These are phyloP conservation scores for Neodontobutis hainanensis DNA, from an alignment of 2,113 vertebrate species.

Conservation along the genomic window DNA sequence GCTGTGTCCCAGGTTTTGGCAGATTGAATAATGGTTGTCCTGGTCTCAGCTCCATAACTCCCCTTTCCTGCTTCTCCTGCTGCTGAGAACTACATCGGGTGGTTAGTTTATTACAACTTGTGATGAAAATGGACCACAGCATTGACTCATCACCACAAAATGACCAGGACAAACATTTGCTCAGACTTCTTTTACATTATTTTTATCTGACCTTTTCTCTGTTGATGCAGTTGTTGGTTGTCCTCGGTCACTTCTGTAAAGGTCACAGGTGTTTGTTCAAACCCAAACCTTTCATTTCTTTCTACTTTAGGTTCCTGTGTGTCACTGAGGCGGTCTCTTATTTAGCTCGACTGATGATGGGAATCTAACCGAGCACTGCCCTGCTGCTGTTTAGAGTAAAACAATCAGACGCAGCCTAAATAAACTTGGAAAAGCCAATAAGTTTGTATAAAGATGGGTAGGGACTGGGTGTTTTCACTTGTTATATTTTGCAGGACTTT, in stretches of 20 bases:
- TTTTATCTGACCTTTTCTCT: conserved; percentile 7
- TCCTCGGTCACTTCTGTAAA: not conserved
- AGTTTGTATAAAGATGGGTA: not conserved
- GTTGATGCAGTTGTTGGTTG: not conserved
- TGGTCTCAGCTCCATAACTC: too few relatives aligned
- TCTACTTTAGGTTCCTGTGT: conserved; percentile 38
- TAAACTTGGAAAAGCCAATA: conserved; percentile 58
- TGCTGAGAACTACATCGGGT: too few relatives aligned
- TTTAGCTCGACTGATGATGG: conserved; percentile 36
- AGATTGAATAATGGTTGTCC: too few relatives aligned
- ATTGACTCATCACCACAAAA: too few relatives aligned
- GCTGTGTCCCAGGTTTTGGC: too few relatives aligned
- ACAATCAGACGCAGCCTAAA: conserved; percentile 25
- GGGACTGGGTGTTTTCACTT: too few relatives aligned
- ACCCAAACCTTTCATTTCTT: conserved; percentile 47
- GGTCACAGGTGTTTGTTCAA: conserved; percentile 23
- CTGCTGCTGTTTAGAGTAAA: conserved; percentile 39
- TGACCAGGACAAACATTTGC: not conserved
- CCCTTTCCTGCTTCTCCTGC: too few relatives aligned
- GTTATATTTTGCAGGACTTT: too few relatives aligned
- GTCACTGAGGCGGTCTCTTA: conserved; percentile 22
- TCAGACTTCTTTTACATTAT: conserved; percentile 16
- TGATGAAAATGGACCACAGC: too few relatives aligned
- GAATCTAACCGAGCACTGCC: conserved; percentile 36
- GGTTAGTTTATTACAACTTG: too few relatives aligned